These are phyloP conservation scores for Arge pagana DNA, from an alignment of 2,888 invertebrate species.

Conservation along the genomic window DNA sequence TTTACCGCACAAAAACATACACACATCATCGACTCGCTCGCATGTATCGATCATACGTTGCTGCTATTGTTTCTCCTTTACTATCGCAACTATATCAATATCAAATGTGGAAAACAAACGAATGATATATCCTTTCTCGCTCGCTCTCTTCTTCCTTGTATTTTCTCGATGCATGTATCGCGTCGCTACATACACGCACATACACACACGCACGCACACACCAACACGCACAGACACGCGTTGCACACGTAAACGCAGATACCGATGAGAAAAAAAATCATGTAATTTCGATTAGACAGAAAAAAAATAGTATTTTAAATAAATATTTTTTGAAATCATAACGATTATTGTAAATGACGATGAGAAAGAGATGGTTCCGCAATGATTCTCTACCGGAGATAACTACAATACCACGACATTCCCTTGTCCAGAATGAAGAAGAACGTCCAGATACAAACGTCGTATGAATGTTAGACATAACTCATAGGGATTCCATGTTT, in stretches of 20 bases:
- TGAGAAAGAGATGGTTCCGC: neutral
- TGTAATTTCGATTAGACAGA: constrained; percentile 28
- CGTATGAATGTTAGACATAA: too few species aligned
- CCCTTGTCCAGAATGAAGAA: constrained; percentile 29
- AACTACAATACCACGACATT: constrained; percentile 28
- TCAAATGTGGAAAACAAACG: too few species aligned
- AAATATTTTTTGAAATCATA: constrained; percentile 34
- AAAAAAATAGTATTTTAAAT: constrained; percentile 40
- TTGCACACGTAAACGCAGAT: constrained; percentile 6
- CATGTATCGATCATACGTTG: too few species aligned
- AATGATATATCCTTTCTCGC: too few species aligned
- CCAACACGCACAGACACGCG: constrained; percentile 1
- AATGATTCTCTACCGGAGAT: neutral
- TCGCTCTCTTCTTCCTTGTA: neutral
- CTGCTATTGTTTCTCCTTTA: neutral
- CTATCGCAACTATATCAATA: too few species aligned
- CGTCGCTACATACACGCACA: neutral
- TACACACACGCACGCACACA: neutral
- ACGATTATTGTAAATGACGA: neutral
- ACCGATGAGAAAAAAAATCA: constrained; percentile 14
- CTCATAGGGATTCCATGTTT: too few species aligned
- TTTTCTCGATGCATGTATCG: neutral
- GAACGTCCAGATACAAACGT: too few species aligned
- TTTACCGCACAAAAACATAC: neutral
- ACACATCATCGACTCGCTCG: too few species aligned